phyloP scores from a whole-genome alignment of 1,140 invertebrate species.

The Pteromalus puparum region DNA sequence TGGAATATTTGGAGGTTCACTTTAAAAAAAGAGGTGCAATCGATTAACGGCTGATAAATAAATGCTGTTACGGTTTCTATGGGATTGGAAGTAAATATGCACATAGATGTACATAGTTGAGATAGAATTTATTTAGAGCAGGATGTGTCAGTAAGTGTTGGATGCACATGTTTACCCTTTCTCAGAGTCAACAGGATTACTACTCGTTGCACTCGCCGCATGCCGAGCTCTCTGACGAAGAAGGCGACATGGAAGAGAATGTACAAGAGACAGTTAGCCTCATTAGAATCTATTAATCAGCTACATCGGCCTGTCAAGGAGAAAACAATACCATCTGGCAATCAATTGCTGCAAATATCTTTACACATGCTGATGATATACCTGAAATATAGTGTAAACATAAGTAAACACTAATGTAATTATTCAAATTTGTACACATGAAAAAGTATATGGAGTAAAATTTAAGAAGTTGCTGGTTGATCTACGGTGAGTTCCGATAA shows the following conservation, averaged over 20 bases:
- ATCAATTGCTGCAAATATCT: constrained; percentile 33
- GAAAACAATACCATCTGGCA: constrained; percentile 22
- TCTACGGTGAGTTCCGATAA: constrained; percentile 17
- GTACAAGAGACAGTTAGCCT: constrained; percentile 39
- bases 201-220: constrained; percentile 41
- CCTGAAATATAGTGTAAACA: constrained; percentile 45
- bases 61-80: constrained; percentile 46
- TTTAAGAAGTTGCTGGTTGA: constrained; percentile 43
- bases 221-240: constrained; percentile 34
- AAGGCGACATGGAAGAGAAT: constrained; percentile 45
- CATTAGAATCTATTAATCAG: constrained; percentile 48
- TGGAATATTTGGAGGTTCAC: constrained; percentile 20
- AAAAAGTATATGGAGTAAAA: constrained; percentile 38
- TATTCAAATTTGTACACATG: constrained; percentile 47
- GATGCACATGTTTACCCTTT: constrained; percentile 51
- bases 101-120: constrained; percentile 55
- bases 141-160: constrained; percentile 45
- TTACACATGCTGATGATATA: constrained; percentile 31
- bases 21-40: not conserved
- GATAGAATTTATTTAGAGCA: constrained; percentile 47
- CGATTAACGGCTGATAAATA: not conserved
- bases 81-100: constrained; percentile 53
- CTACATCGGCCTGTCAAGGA: constrained; percentile 6
- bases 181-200: constrained; percentile 49
- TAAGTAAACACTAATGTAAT: constrained; percentile 41